These are phyloP conservation scores for Tetraneura akinire DNA, from an alignment of 1,140 invertebrate genomes.

Conservation along the genomic window DNA sequence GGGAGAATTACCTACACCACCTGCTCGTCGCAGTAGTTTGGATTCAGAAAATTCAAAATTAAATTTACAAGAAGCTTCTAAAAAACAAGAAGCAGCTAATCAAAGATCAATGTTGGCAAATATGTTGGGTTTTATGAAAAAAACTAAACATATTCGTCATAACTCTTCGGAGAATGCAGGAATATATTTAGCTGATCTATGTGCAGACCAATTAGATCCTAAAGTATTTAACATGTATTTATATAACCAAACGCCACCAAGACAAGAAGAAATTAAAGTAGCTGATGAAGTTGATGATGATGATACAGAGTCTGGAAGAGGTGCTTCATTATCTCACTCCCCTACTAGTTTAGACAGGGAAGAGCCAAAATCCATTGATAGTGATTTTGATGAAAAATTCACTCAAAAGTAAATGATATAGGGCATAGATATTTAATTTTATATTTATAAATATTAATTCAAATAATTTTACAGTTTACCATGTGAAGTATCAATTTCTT, in stretches of 20 bases:
- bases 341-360: slow-evolving; percentile 75
- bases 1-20: slow-evolving; percentile 84
- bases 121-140: slow-evolving; percentile 92
- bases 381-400: slow-evolving; percentile 73
- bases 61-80: slow-evolving; percentile 42
- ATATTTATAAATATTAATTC: background rate
- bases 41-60: slow-evolving; percentile 34
- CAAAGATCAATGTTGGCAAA: slow-evolving; percentile 81
- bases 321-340: slow-evolving; percentile 89
- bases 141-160: slow-evolving; percentile 70
- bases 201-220: slow-evolving; percentile 83
- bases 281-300: slow-evolving; percentile 61
- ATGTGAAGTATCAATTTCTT: slow-evolving; percentile 71
- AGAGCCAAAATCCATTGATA: slow-evolving; percentile 63
- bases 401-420: slow-evolving; percentile 31
- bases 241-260: slow-evolving; percentile 41
- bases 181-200: slow-evolving; percentile 91
- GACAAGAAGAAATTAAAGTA: slow-evolving; percentile 47
- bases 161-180: slow-evolving; percentile 65
- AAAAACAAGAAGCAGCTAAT: slow-evolving; percentile 59
- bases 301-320: slow-evolving; percentile 93
- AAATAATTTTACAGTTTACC: slow-evolving; percentile 20
- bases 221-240: slow-evolving; percentile 83
- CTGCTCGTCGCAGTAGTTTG: slow-evolving; percentile 34
- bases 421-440: background rate